A percentile compares a stretch with the other conserved stretches of the same genome.
phyloP scores from a whole-genome alignment of 2,888 invertebrate species.

The Acanthosepion pharaonis region DNA sequence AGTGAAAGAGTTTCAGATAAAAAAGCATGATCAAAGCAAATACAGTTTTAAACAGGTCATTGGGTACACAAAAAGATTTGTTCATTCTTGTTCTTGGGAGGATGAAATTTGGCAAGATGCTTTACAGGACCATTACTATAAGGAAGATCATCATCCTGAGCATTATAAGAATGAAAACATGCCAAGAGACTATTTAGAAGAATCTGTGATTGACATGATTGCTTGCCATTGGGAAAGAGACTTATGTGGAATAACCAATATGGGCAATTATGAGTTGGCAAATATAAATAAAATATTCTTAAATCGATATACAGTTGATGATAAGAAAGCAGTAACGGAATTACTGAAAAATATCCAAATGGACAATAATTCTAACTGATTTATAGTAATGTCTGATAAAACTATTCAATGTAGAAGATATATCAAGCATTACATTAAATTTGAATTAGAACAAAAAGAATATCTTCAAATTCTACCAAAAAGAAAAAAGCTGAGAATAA shows the following conservation, averaged over 20 bases:
- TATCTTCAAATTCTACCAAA: too few relatives aligned
- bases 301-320: background rate
- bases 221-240: constrained; percentile 1
- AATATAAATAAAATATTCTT: background rate
- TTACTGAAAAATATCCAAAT: background rate
- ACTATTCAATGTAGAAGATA: too few relatives aligned
- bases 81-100: background rate
- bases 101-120: background rate
- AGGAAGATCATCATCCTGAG: background rate
- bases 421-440: too few relatives aligned
- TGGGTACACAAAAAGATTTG: background rate
- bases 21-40: background rate
- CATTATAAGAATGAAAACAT: background rate
- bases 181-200: background rate
- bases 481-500: too few relatives aligned
- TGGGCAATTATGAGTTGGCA: background rate
- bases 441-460: too few relatives aligned
- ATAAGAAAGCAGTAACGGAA: background rate
- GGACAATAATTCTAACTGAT: background rate
- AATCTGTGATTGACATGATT: background rate
- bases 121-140: background rate
- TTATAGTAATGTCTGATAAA: background rate
- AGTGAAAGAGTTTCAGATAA: background rate
- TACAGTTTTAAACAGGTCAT: background rate
- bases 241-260: background rate